A percentile compares a stretch with the other conserved stretches of the same genome.
Conservation (phyloP, 2,113 vertebrate genomes). For the Hyperopisus bebe region DNA sequence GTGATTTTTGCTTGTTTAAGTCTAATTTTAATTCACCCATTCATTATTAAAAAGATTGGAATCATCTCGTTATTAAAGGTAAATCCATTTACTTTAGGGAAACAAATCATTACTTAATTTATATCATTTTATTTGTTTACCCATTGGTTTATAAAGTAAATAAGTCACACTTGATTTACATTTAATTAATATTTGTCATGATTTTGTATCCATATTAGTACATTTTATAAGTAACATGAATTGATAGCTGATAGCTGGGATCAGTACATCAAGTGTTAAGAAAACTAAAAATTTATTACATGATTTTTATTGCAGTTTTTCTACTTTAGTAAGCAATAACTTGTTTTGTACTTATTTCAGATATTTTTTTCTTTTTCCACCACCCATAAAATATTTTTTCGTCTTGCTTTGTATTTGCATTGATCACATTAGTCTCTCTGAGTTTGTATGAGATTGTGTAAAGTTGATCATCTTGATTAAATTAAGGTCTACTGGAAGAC, state of each 20-base stretch:
- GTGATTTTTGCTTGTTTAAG: conserved; percentile 61
- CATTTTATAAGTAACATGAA: neutral
- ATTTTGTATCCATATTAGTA: neutral
- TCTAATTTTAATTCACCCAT: conserved; percentile 53
- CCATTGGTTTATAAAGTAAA: conserved; percentile 13
- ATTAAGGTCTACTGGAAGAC: conserved; percentile 65
- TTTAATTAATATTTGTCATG: neutral
- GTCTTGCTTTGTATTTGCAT: neutral
- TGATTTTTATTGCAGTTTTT: neutral
- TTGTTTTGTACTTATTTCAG: neutral
- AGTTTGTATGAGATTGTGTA: conserved; percentile 60
- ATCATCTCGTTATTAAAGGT: conserved; percentile 58
- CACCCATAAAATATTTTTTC: neutral
- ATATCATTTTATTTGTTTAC: conserved; percentile 32
- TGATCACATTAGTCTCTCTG: conserved; percentile 21
- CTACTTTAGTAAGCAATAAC: neutral
- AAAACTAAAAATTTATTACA: neutral
- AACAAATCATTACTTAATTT: conserved; percentile 27
- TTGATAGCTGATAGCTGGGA: neutral
- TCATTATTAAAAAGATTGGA: conserved; percentile 59
- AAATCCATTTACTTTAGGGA: conserved; percentile 60
- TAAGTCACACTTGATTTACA: neutral
- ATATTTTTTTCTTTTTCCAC: neutral
- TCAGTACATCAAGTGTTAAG: neutral
- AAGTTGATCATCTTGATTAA: conserved; percentile 67